phyloP scores from a whole-genome alignment of 2,113 vertebrate species.

The Pomatorhinus ruficollis region DNA sequence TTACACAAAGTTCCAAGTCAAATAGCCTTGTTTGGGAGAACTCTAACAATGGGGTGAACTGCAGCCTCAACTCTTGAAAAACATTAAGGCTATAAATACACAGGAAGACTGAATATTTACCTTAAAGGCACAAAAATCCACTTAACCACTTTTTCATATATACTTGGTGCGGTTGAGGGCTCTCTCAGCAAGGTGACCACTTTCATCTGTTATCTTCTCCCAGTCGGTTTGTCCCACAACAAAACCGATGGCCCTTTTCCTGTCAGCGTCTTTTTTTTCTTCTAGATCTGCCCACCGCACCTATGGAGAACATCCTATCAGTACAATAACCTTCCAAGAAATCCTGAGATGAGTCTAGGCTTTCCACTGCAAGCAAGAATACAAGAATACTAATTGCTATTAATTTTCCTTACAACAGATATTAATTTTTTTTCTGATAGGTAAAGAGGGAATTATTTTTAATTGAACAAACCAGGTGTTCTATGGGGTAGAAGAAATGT shows the following conservation, averaged over 20 bases:
- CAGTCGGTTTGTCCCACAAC: slow-evolving; percentile 98
- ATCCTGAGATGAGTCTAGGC: not conserved
- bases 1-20: not conserved
- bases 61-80: not conserved
- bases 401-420: not conserved
- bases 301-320: slow-evolving; percentile 74
- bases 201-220: slow-evolving; percentile 99
- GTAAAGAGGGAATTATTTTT: not conserved
- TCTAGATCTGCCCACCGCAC: slow-evolving; percentile 98
- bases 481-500: not conserved
- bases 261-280: slow-evolving; percentile 96
- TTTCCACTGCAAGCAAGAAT: not conserved
- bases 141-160: slow-evolving; percentile 84
- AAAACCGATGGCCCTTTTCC: slow-evolving; percentile 98
- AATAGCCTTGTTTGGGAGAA: not conserved
- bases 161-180: slow-evolving; percentile 99
- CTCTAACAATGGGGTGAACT: not conserved
- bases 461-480: not conserved
- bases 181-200: slow-evolving; percentile 92
- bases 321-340: slow-evolving; percentile 13
- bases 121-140: slow-evolving; percentile 72
- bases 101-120: slow-evolving; percentile 65
- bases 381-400: not conserved
- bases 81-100: not conserved
- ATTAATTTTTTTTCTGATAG: not conserved